These are phyloP conservation scores for Rotaria macrura DNA, from an alignment of 2,888 invertebrate species.

Conservation along the genomic window DNA sequence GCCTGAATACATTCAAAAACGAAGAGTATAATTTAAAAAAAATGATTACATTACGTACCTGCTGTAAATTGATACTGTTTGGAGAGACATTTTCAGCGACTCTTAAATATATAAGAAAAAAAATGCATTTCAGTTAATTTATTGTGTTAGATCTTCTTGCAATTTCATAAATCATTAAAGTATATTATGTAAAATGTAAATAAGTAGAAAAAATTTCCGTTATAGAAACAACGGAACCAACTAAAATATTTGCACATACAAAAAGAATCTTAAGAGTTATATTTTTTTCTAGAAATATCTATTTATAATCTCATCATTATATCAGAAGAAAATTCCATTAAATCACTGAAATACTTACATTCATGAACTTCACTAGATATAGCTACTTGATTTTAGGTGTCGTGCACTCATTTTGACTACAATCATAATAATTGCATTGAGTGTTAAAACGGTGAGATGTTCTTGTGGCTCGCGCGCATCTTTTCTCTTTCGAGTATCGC, in stretches of 20 bases:
- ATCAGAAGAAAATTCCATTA: no score
- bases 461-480: not conserved
- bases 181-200: no score
- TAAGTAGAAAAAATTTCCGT: no score
- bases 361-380: not conserved
- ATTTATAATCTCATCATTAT: no score
- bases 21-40: not conserved
- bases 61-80: not conserved
- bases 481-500: not conserved
- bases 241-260: not conserved
- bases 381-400: not conserved
- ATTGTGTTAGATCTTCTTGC: not conserved
- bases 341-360: not conserved
- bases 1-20: no score
- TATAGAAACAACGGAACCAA: not conserved
- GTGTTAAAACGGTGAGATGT: not conserved
- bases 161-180: not conserved
- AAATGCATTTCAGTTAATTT: not conserved
- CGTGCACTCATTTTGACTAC: not conserved
- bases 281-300: not conserved
- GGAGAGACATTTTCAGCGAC: not conserved
- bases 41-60: not conserved
- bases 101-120: not conserved
- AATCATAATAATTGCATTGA: not conserved
- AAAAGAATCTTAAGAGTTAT: not conserved